Percentiles rank a stretch among this genome's conserved stretches.
phyloP scores from a whole-genome alignment of 2,113 vertebrate genomes.

The Spheniscus mendiculus region DNA sequence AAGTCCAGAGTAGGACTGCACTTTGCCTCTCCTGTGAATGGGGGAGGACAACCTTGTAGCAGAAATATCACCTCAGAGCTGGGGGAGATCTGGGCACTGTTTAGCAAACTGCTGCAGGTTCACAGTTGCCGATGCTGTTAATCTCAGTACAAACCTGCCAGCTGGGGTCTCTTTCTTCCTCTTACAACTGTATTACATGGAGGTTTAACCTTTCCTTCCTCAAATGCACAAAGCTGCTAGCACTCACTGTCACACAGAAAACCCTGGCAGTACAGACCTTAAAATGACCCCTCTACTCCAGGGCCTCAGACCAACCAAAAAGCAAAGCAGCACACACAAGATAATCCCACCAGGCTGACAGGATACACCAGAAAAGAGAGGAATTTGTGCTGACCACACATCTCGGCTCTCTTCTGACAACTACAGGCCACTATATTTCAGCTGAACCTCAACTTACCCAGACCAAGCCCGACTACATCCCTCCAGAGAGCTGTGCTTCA shows the following conservation, averaged over 20 bases:
- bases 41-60: not conserved
- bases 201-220: not conserved
- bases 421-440: not conserved
- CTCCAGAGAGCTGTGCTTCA: not conserved
- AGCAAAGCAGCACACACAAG: not conserved
- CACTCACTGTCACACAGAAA: not conserved
- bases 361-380: not conserved
- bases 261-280: rapidly evolving
- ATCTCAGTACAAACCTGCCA: not conserved
- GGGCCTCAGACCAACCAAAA: not conserved
- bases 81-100: not conserved
- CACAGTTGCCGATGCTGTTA: not conserved
- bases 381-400: not conserved
- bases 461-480: not conserved
- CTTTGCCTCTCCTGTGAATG: not conserved
- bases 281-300: not conserved
- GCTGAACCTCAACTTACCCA: not conserved
- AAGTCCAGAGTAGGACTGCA: not conserved
- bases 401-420: not conserved
- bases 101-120: not conserved
- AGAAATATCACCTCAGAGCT: not conserved
- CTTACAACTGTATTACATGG: not conserved
- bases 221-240: not conserved
- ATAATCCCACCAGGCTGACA: not conserved
- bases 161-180: not conserved